Evolutionary conservation across 1,140 invertebrate genomes (phyloP), one percentile per base, ranked within the genome.

Genomic region (Eufriesea mexicana): DNA sequence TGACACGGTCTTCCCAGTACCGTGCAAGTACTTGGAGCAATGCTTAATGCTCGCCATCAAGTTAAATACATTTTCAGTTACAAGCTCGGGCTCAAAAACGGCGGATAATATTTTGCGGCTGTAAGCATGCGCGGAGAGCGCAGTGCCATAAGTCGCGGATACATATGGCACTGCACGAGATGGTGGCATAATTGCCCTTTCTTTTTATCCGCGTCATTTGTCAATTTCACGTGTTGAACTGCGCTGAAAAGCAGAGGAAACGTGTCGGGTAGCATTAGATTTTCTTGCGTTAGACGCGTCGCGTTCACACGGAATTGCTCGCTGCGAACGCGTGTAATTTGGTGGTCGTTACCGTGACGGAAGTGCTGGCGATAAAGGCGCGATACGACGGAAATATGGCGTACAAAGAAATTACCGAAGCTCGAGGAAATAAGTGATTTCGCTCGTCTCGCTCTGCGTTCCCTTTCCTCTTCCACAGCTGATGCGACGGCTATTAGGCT

Each of bases 281-380:
- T 68, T 68, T 47, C 42, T 68, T 68, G n/a, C 42, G 45, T 25
- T 49, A 18, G 66, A 66, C 59, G 35, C 35, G 35, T 35, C 10
- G 5, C 12, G 35, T 47, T 68, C 66, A 23, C 70, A 54, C 49
- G 49, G 28, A 12, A 72, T 54, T 54, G 49, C 55, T 72, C 18
- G 10, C n/a, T 54, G 49, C 70, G 7, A 54, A 72, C 25, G 49
- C 70, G 49, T 54, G 70, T 72, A 72, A 72, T 72, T 72, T 72
- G 49, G 70, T 16, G 49, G 70, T 54, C 49, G 23, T 72, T 72
- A 72, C 70, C 70, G 70, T 72, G 70, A 72, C 70, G 70, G 70
- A 72, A 72, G 70, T 25, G 16, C 25, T 5, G 49, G 49, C 28
- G 70, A 72, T 72, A 72, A 35, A 55, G 49, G 70, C 49, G 70